A percentile compares a stretch with the other conserved stretches of the same genome.
These are phyloP conservation scores for Cynopterus sphinx DNA, from an alignment of 2,797 vertebrate species.

Conservation along the genomic window DNA sequence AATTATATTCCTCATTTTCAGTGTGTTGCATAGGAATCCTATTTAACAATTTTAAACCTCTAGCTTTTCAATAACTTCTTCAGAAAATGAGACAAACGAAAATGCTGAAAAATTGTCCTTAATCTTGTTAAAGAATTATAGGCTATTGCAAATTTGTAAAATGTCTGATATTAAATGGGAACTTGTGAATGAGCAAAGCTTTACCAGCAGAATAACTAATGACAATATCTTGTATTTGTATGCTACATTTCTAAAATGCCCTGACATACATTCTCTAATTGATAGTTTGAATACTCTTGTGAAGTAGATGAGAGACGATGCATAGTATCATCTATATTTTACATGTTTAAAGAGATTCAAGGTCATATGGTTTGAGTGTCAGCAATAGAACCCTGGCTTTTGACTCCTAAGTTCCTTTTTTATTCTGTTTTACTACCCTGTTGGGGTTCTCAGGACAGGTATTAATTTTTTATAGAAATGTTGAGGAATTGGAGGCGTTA, in stretches of 20 bases:
- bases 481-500: background rate
- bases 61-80: slow-evolving; percentile 21
- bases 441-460: background rate
- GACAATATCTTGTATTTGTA: background rate
- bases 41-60: background rate
- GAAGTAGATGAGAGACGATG: background rate
- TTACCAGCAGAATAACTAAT: slow-evolving; percentile 4
- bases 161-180: slow-evolving; percentile 4
- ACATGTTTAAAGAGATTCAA: background rate
- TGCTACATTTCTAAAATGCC: slow-evolving; percentile 27
- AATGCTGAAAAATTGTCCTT: background rate
- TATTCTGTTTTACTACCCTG: background rate
- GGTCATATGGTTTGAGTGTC: background rate
- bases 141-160: slow-evolving; percentile 47
- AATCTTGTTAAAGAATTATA: slow-evolving; percentile 49
- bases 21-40: background rate
- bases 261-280: background rate
- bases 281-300: slow-evolving; percentile 23
- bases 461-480: background rate
- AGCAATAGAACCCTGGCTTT: background rate
- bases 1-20: slow-evolving; percentile 20
- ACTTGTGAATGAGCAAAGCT: slow-evolving; percentile 42
- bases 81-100: background rate
- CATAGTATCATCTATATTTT: background rate
- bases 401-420: background rate